Evolutionary conservation across 2,797 vertebrate species (phyloP).

Genomic region (Luscinia luscinia): DNA sequence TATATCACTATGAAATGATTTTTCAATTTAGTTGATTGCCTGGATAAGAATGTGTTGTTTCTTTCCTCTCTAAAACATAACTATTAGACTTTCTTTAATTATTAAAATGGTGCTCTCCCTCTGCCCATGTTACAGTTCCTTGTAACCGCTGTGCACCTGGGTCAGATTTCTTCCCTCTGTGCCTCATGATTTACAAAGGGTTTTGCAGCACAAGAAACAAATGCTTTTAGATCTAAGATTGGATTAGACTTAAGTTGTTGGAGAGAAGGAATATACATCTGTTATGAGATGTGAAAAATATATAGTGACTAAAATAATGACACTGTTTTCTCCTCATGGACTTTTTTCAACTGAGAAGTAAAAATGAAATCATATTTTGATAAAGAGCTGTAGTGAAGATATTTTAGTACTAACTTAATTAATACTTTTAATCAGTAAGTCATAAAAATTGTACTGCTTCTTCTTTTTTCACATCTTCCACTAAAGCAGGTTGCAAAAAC

Average conservation of each 20-base stretch:
- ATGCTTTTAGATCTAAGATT: not conserved
- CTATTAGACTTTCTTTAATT: constrained; percentile 16
- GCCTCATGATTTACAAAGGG: not conserved
- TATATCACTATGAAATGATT: not conserved
- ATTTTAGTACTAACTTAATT: not conserved
- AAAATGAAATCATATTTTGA: not conserved
- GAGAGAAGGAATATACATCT: not conserved
- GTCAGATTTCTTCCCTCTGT: constrained; percentile 20
- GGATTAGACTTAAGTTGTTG: not conserved
- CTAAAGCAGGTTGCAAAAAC: not conserved
- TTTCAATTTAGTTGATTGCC: constrained; percentile 7
- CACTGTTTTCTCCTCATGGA: not conserved
- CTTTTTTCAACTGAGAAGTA: constrained; percentile 6
- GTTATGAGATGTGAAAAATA: not conserved
- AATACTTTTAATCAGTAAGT: not conserved
- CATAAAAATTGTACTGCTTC: not conserved
- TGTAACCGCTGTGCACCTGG: not conserved
- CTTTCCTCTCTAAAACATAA: not conserved
- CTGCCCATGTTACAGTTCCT: not conserved
- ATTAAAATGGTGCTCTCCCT: constrained; percentile 1
- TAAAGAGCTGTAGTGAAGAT: not conserved
- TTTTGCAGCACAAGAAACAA: not conserved
- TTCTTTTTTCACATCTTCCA: not conserved
- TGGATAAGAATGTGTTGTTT: not conserved
- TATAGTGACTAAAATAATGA: not conserved